These are phyloP conservation scores for Philopotamus ludificatus DNA, from an alignment of 1,140 invertebrate genomes.

Conservation along the genomic window DNA sequence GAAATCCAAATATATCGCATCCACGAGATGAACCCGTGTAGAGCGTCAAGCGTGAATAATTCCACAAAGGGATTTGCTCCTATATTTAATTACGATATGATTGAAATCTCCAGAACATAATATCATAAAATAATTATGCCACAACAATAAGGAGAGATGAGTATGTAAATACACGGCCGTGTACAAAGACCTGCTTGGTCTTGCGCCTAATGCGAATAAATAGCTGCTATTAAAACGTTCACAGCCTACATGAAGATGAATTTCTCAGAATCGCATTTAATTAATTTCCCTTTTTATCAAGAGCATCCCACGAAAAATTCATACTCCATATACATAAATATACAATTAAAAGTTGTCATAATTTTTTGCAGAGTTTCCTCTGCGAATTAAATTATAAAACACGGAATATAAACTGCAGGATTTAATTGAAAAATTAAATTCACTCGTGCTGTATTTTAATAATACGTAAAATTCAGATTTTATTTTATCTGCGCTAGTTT, in stretches of 20 bases:
- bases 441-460: too few relatives aligned
- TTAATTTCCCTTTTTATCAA: too few relatives aligned
- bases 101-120: slow-evolving; percentile 35
- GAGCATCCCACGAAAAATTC: too few relatives aligned
- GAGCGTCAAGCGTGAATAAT: slow-evolving; percentile 38
- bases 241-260: background rate
- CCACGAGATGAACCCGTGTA: slow-evolving; percentile 20
- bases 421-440: too few relatives aligned
- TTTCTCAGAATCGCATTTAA: background rate
- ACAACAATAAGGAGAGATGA: slow-evolving; percentile 5
- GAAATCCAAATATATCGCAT: slow-evolving; percentile 14
- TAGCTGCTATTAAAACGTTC: background rate
- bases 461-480: too few relatives aligned
- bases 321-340: too few relatives aligned
- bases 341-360: too few relatives aligned
- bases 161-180: background rate
- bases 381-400: too few relatives aligned
- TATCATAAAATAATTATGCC: slow-evolving; percentile 4
- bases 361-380: too few relatives aligned
- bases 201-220: background rate
- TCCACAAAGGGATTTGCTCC: slow-evolving; percentile 38
- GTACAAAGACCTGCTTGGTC: background rate
- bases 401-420: too few relatives aligned
- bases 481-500: too few relatives aligned
- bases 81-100: slow-evolving; percentile 40